These are phyloP conservation scores for Nemoura dubitans DNA, from an alignment of 2,888 invertebrate species.

Conservation along the genomic window DNA sequence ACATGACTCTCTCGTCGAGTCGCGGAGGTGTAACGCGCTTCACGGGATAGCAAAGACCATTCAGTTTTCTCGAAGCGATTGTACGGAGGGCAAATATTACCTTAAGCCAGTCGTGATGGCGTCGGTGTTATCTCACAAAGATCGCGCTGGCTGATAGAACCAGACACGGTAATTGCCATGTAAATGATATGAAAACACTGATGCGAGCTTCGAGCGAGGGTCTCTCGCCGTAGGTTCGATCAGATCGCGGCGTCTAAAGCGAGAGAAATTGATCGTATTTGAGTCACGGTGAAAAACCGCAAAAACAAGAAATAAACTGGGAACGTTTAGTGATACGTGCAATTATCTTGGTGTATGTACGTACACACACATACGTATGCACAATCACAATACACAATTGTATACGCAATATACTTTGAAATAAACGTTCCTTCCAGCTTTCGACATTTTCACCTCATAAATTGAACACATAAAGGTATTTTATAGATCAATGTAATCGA, in stretches of 20 bases:
- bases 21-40: too few relatives aligned
- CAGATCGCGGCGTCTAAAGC: neutral
- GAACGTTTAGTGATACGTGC: neutral
- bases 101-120: neutral
- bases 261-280: neutral
- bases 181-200: conserved; percentile 5
- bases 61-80: neutral
- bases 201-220: neutral
- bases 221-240: neutral
- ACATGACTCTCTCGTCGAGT: too few relatives aligned
- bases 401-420: too few relatives aligned
- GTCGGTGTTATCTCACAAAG: neutral
- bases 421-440: too few relatives aligned
- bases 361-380: neutral
- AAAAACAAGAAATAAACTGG: neutral
- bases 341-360: neutral
- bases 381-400: too few relatives aligned
- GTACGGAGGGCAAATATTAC: neutral
- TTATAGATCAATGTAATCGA: too few relatives aligned
- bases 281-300: neutral
- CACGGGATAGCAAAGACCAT: neutral
- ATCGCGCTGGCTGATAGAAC: neutral
- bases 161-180: neutral
- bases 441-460: too few relatives aligned
- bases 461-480: too few relatives aligned